phyloP scores from a whole-genome alignment of 2,113 vertebrate genomes.

The Pteruthius melanotis region DNA sequence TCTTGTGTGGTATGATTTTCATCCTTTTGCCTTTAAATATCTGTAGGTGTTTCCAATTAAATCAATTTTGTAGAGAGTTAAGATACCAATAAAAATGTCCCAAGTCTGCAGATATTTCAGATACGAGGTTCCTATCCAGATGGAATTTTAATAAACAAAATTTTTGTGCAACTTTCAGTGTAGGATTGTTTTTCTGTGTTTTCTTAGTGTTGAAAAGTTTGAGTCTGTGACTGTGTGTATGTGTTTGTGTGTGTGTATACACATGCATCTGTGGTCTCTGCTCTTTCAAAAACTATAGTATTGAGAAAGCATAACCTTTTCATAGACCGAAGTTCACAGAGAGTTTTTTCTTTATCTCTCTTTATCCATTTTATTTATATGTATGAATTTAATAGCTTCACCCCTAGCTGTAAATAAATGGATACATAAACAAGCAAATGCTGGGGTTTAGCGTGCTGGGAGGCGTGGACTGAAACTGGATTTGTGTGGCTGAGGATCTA shows the following conservation, averaged over 20 bases:
- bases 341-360: background rate
- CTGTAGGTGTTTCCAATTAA: background rate
- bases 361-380: background rate
- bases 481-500: background rate
- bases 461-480: background rate
- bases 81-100: background rate
- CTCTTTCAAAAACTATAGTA: background rate
- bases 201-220: background rate
- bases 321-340: background rate
- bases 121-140: background rate
- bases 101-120: background rate
- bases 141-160: background rate
- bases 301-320: background rate
- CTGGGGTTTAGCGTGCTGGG: background rate
- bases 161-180: background rate
- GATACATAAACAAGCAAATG: background rate
- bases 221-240: background rate
- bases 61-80: background rate
- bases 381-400: background rate
- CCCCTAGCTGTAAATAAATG: background rate
- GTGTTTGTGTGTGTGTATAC: no score
- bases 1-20: background rate
- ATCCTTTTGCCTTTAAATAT: background rate
- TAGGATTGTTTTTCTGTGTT: background rate
- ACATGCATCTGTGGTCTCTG: accelerated